Base-by-base conservation (phyloP, 2,113 vertebrate species). In the Oostethus manadensis region DNA sequence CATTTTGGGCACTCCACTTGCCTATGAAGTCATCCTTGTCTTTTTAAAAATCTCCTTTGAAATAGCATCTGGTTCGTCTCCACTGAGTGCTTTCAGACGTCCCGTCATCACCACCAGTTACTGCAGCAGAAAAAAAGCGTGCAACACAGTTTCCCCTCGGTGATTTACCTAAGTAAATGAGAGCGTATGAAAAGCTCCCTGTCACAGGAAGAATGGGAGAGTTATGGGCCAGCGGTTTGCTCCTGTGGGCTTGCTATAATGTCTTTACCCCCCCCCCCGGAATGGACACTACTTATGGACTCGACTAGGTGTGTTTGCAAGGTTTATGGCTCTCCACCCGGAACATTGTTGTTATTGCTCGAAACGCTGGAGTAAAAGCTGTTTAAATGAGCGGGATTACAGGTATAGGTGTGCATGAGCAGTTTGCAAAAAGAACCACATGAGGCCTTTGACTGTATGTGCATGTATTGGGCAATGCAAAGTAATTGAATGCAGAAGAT, bases 241-340 rank as follows among this genome's bases (percentile, higher is more conserved):
- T 5, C 20, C 22, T 21, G 21, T 49, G 48, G 21, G 57, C 51
- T 61, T 13, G 29, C 48, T 15, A 5, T 13, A 3, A 20, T 55
- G 60, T 61, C 58, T 66, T 61, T 54, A 64, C 56, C 74, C 65
- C 35, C 56, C 56, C 29, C 10, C 33, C 33, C 2, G 6, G 38
- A 40, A 40, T 13, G 38, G 51, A 60, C 59, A 56, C 68, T 75
- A 74, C 83, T 84, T 76, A 68, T 70, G 60, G 68, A 66, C 62
- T 50, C 62, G 58, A 42, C 50, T 63, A 60, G 59, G 62, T 70
- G 53, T 53, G 49, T 60, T 60, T 50, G 60, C 16, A 59, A 66
- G 79, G 84, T 84, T 77, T 76, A 83, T 66, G 68, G 11, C 21
- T 57, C 62, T 79, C 79, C 73, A 66, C 74, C 69, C 83, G 84